phyloP scores from a whole-genome alignment of 2,113 vertebrate genomes.

The Trogon surrucura region DNA sequence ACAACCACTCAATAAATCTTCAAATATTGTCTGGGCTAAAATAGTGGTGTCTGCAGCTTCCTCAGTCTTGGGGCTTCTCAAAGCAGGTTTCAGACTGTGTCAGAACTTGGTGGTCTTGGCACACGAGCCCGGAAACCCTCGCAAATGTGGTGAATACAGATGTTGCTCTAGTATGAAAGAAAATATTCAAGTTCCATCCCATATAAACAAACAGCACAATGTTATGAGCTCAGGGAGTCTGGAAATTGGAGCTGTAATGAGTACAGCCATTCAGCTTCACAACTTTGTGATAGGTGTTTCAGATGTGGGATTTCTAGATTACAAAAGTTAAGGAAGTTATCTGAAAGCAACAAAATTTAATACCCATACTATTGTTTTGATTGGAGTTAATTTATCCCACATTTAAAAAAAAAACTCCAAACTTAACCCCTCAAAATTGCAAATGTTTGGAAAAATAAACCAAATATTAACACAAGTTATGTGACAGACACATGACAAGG shows the following conservation, averaged over 20 bases:
- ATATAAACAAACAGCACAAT: fast-evolving
- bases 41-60: background rate
- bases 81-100: background rate
- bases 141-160: background rate
- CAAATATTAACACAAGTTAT: background rate
- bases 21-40: background rate
- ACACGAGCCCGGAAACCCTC: background rate
- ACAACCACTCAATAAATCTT: background rate
- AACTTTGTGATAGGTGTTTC: background rate
- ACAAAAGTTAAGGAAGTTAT: background rate
- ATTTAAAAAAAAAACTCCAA: background rate
- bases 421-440: no score
- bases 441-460: background rate
- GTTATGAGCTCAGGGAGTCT: background rate
- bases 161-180: background rate
- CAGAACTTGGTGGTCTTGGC: background rate
- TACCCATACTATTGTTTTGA: background rate
- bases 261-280: background rate
- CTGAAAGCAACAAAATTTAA: background rate
- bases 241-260: background rate
- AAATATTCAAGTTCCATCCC: background rate
- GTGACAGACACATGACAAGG: no score
- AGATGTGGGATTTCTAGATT: background rate
- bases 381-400: background rate
- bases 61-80: background rate